phyloP scores from a whole-genome alignment of 2,113 vertebrate species.

The Bufo bufo region DNA sequence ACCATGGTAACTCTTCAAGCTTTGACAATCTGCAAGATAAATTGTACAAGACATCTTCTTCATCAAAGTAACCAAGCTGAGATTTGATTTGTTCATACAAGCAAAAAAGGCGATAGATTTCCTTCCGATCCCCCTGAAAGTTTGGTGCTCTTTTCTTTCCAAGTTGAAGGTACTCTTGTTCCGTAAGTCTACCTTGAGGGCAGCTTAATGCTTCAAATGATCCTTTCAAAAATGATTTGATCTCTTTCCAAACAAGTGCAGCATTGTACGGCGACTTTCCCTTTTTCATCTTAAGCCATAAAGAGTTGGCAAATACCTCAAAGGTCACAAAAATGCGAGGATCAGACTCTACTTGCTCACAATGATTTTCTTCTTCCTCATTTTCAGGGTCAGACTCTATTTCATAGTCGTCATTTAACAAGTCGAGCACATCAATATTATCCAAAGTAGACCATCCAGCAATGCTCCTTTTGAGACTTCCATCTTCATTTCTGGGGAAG shows the following conservation, averaged over 20 bases:
- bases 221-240: conserved; percentile 82
- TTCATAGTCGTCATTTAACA: conserved; percentile 73
- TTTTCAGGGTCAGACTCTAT: conserved; percentile 64
- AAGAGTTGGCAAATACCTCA: conserved; percentile 70
- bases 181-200: conserved; percentile 70
- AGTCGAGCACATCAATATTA: conserved; percentile 67
- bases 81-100: conserved; percentile 77
- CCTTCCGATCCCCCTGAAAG: conserved; percentile 77
- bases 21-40: conserved; percentile 73
- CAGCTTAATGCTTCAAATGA: conserved; percentile 78
- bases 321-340: conserved; percentile 76
- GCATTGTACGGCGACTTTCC: conserved; percentile 78
- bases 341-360: conserved; percentile 69
- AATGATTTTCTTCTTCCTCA: conserved; percentile 65
- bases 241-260: conserved; percentile 81
- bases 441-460: conserved; percentile 76
- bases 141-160: conserved; percentile 77
- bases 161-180: conserved; percentile 76
- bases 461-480: conserved; percentile 75
- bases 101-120: conserved; percentile 78
- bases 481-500: conserved; percentile 79
- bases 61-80: conserved; percentile 78
- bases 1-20: conserved; percentile 74
- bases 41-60: conserved; percentile 78
- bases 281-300: conserved; percentile 81